These are phyloP conservation scores for Myotis vivesi DNA, from an alignment of 2,797 vertebrate species.

Conservation along the genomic window DNA sequence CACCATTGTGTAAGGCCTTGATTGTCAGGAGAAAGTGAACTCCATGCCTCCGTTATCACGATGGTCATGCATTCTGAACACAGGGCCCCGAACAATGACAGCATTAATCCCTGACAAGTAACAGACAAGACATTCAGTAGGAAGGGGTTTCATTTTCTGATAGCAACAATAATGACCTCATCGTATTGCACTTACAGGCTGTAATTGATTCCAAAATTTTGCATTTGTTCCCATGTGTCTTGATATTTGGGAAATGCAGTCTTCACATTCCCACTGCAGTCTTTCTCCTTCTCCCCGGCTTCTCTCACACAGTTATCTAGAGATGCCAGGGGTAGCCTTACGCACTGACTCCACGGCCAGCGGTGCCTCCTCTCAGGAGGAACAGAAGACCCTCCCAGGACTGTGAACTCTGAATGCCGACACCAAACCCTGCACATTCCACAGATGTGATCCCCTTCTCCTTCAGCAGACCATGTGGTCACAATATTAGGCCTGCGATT, in stretches of 20 bases:
- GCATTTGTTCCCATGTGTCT: not conserved
- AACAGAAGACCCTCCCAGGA: not conserved
- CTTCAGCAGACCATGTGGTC: not conserved
- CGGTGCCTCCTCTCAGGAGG: not conserved
- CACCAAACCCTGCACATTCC: not conserved
- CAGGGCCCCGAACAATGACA: slow-evolving; percentile 35
- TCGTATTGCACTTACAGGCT: not conserved
- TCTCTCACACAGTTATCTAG: not conserved
- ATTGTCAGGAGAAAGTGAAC: slow-evolving; percentile 21
- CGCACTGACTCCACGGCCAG: not conserved
- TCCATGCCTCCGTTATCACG: not conserved
- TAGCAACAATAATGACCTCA: not conserved
- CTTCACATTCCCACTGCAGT: not conserved
- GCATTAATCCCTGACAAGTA: slow-evolving; percentile 33
- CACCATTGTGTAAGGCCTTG: not conserved
- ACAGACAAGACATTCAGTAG: not conserved
- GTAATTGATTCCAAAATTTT: not conserved
- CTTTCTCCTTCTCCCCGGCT: not conserved
- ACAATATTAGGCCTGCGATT: not conserved
- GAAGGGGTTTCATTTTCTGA: slow-evolving; percentile 51
- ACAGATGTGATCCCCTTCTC: not conserved
- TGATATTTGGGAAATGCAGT: slow-evolving; percentile 8
- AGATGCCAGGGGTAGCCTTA: not conserved
- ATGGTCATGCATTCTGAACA: slow-evolving; percentile 28
- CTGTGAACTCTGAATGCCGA: not conserved